phyloP scores from a whole-genome alignment of 2,888 invertebrate species.

The Eupsilia transversa region DNA sequence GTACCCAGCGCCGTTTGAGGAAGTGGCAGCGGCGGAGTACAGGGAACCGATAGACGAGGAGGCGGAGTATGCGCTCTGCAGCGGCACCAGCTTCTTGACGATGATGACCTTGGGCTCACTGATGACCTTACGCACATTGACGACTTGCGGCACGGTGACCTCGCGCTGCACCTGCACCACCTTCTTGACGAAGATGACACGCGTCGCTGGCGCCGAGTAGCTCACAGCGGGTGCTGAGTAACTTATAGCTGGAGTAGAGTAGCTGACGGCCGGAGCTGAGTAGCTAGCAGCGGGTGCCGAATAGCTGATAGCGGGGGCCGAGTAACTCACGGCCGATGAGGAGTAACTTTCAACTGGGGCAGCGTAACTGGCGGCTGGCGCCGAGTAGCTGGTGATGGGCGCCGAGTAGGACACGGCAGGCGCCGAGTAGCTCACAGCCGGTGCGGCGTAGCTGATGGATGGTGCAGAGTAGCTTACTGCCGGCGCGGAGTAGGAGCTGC shows the following conservation, averaged over 20 bases:
- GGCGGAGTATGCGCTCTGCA: background rate
- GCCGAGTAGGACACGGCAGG: slow-evolving; percentile 18
- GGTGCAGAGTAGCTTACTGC: slow-evolving; percentile 31
- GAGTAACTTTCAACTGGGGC: slow-evolving; percentile 37
- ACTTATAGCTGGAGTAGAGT: slow-evolving; percentile 22
- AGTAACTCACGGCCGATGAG: slow-evolving; percentile 35
- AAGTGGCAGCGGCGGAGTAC: slow-evolving; percentile 23
- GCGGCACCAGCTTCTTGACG: slow-evolving; percentile 55
- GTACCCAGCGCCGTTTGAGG: slow-evolving; percentile 22
- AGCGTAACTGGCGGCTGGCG: slow-evolving; percentile 10
- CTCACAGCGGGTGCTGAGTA: slow-evolving; percentile 17
- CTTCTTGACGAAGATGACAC: slow-evolving; percentile 47
- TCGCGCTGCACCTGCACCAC: slow-evolving; percentile 62
- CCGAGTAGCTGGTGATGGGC: slow-evolving; percentile 32
- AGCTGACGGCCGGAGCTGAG: slow-evolving; percentile 25
- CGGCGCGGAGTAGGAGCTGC: slow-evolving; percentile 7
- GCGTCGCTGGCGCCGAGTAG: slow-evolving; percentile 13
- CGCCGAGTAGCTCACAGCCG: background rate
- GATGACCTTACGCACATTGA: slow-evolving; percentile 56
- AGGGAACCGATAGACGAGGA: slow-evolving; percentile 10
- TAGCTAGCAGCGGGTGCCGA: slow-evolving; percentile 31
- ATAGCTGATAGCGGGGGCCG: slow-evolving; percentile 12
- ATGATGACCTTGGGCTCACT: slow-evolving; percentile 55
- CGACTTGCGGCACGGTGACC: slow-evolving; percentile 56
- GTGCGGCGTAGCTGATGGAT: slow-evolving; percentile 15